These are phyloP conservation scores for Gymnoscelis rufifasciata DNA, from an alignment of 2,888 invertebrate genomes.

Conservation along the genomic window DNA sequence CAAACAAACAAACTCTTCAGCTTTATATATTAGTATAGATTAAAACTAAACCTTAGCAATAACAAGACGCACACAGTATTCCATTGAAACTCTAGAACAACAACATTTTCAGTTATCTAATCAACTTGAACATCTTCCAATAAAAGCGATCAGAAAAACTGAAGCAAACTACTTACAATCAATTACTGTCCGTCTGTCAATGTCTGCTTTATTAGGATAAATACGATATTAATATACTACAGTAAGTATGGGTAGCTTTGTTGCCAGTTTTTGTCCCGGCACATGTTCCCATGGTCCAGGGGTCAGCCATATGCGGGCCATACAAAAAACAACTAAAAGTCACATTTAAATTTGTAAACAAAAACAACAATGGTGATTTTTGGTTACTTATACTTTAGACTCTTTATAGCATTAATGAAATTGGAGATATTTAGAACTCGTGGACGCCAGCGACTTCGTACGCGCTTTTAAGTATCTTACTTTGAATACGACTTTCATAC, in stretches of 20 bases:
- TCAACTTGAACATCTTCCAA: constrained; percentile 14
- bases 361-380: not conserved
- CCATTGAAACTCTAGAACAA: not conserved
- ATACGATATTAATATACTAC: constrained; percentile 13
- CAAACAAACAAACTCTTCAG: too few species aligned
- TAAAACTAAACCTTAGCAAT: too few species aligned
- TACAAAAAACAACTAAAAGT: constrained; percentile 8
- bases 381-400: not conserved
- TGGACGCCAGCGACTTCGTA: too few species aligned
- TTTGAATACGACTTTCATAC: too few species aligned
- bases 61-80: too few species aligned
- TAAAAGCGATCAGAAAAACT: constrained; percentile 18
- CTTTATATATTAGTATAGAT: too few species aligned
- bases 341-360: not conserved
- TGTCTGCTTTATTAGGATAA: constrained; percentile 26
- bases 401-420: too few species aligned
- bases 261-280: constrained; percentile 46
- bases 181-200: constrained; percentile 39
- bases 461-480: too few species aligned
- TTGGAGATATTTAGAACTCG: too few species aligned
- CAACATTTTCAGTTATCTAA: constrained; percentile 3
- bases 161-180: constrained; percentile 22
- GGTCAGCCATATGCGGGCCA: constrained; percentile 60
- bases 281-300: constrained; percentile 55
- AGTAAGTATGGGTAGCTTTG: constrained; percentile 7